These are phyloP conservation scores for Zaprionus camerounensis DNA, from an alignment of 1,140 invertebrate genomes.

Conservation along the genomic window DNA sequence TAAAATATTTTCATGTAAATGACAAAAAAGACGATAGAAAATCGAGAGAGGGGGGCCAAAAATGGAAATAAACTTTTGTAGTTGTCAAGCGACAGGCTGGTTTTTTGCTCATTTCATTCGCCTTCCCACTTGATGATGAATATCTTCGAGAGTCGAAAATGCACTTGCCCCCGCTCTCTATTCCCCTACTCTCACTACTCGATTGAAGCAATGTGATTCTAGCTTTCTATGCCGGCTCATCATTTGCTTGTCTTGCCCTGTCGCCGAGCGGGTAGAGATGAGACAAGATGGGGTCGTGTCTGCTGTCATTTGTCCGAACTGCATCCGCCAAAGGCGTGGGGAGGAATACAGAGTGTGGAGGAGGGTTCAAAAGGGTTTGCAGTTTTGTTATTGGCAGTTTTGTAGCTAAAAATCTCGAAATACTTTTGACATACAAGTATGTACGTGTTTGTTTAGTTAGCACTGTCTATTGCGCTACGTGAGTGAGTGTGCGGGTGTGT, in stretches of 20 bases:
- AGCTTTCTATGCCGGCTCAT: conserved; percentile 58
- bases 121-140: conserved; percentile 54
- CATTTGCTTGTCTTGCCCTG: conserved; percentile 59
- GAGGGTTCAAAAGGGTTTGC: conserved; percentile 11
- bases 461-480: conserved; percentile 15
- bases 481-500: conserved; percentile 31
- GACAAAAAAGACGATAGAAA: conserved; percentile 39
- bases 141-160: conserved; percentile 51
- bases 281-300: conserved; percentile 35
- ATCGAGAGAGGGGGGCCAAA: background rate
- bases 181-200: background rate
- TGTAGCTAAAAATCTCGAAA: conserved; percentile 77
- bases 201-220: conserved; percentile 30
- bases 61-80: conserved; percentile 45
- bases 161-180: conserved; percentile 4
- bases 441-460: conserved; percentile 71
- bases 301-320: conserved; percentile 76
- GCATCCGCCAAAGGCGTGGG: conserved; percentile 63
- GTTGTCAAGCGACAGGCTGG: conserved; percentile 59
- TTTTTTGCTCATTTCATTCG: conserved; percentile 73
- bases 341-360: background rate
- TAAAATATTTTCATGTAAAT: conserved; percentile 72
- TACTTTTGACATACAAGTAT: conserved; percentile 75
- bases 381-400: conserved; percentile 75
- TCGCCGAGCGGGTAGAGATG: conserved; percentile 22